Percentiles rank a stretch among this genome's conserved stretches.
Conservation (phyloP, 2,888 invertebrate species). For the Agrochola lychnidis region DNA sequence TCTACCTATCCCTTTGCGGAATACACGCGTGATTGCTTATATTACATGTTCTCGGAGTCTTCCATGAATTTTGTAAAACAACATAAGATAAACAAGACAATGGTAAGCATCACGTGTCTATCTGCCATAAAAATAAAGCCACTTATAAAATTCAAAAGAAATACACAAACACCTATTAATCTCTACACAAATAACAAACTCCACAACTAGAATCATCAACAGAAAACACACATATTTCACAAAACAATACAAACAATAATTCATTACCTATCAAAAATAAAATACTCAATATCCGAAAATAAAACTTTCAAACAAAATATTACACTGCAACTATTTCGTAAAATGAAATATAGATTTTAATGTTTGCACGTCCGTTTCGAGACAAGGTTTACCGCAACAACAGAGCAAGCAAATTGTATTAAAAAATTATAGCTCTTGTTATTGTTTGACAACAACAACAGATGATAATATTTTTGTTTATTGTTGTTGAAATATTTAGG, state of each 20-base stretch:
- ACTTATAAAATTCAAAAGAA: neutral
- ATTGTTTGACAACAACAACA: slow-evolving; percentile 12
- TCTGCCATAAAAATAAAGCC: neutral
- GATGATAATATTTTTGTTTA: slow-evolving; percentile 20
- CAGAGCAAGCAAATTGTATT: slow-evolving; percentile 5
- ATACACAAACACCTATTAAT: neutral
- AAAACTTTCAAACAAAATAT: slow-evolving; percentile 30
- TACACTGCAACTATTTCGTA: slow-evolving; percentile 9
- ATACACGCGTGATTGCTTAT: neutral
- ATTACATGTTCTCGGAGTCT: neutral
- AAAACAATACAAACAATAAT: slow-evolving; percentile 36
- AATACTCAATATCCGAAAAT: slow-evolving; percentile 12
- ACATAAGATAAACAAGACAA: neutral
- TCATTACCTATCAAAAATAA: slow-evolving; percentile 43
- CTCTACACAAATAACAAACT: slow-evolving; percentile 9
- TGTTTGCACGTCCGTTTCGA: slow-evolving; percentile 19
- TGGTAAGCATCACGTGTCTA: neutral
- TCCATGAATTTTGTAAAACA: neutral
- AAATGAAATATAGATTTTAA: slow-evolving; percentile 10
- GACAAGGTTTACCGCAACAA: neutral
- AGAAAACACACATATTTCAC: slow-evolving; percentile 36
- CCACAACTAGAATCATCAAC: neutral
- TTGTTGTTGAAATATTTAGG: slow-evolving; percentile 4
- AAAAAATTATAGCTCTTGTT: neutral
- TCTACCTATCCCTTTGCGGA: neutral